phyloP scores from a whole-genome alignment of 2,113 vertebrate species.

The chimpanzee (Pan troglodytes) region NHGRI_mPanTro3-v2.1_pri NC_086015.1:58900001-58900500 shows the following conservation, averaged over 20 bases:
- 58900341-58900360: not conserved
- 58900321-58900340: fast-evolving
- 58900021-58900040: not conserved
- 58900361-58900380: not conserved
- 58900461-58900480: not conserved
- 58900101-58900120: not conserved
- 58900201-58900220: not conserved
- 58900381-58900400: not conserved
- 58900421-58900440: not conserved
- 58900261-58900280: not conserved
- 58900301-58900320: too few species aligned
- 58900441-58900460: not conserved
- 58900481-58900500: not conserved
- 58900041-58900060: not conserved
- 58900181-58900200: fast-evolving
- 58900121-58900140: not conserved
- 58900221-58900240: fast-evolving
- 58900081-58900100: not conserved
- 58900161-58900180: not conserved
- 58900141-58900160: not conserved
- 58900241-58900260: fast-evolving
- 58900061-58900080: not conserved
- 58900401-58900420: not conserved
- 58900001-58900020: not conserved
- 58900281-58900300: fast-evolving